A percentile compares a stretch with the other conserved stretches of the same genome.
These are phyloP conservation scores for Oligia strigilis DNA, from an alignment of 2,888 invertebrate genomes.

Conservation along the genomic window DNA sequence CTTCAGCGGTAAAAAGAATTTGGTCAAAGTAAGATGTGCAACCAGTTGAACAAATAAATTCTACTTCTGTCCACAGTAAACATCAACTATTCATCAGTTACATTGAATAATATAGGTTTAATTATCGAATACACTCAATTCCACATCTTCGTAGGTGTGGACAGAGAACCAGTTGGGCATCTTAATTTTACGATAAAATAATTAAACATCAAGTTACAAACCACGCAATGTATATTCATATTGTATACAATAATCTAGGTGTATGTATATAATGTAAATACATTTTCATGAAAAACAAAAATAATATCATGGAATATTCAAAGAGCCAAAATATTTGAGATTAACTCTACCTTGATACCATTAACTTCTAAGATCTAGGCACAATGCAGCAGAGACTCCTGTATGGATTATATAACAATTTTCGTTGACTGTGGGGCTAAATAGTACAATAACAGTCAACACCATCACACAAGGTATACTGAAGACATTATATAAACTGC, in stretches of 20 bases:
- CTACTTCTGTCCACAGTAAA: conserved; percentile 79
- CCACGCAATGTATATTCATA: conserved; percentile 90
- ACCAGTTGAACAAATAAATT: conserved; percentile 81
- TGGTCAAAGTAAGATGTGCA: conserved; percentile 89
- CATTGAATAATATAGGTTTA: conserved; percentile 72
- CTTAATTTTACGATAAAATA: conserved; percentile 89
- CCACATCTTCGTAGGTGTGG: conserved; percentile 76
- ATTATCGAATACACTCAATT: conserved; percentile 79
- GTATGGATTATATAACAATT: conserved; percentile 90
- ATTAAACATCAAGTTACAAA: conserved; percentile 89
- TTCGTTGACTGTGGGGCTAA: conserved; percentile 90
- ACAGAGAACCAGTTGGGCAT: conserved; percentile 88
- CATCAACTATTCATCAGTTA: conserved; percentile 70
- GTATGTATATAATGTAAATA: conserved; percentile 91
- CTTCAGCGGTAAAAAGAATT: conserved; percentile 82
- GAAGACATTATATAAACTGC: conserved; percentile 82
- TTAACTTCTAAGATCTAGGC: conserved; percentile 91
- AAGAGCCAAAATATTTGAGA: conserved; percentile 91
- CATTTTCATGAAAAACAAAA: conserved; percentile 90
- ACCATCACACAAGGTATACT: conserved; percentile 83
- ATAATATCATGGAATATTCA: conserved; percentile 91
- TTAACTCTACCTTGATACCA: conserved; percentile 90
- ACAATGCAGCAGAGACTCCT: conserved; percentile 91
- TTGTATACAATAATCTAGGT: conserved; percentile 90
- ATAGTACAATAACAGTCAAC: conserved; percentile 82